Evolutionary conservation across 1,140 invertebrate species (phyloP).

Genomic region (Zaprionus nigranus): DNA sequence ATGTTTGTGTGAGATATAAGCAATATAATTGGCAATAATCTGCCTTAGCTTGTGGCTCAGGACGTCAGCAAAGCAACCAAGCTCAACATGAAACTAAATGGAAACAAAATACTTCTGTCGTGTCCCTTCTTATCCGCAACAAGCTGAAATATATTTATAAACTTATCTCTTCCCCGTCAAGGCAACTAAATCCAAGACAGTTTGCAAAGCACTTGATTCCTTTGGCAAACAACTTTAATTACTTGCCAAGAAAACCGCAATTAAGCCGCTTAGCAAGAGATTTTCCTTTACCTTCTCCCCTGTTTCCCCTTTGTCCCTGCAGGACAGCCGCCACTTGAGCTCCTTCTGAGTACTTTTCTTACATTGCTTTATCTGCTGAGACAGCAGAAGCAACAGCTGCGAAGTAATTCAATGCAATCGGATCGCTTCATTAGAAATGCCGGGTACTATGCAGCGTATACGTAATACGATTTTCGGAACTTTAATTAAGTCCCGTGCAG

Average conservation of each 20-base stretch:
- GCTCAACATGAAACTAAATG: too few relatives aligned
- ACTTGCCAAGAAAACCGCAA: constrained; percentile 34
- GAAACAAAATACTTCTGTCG: too few relatives aligned
- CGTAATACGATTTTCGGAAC: constrained; percentile 7
- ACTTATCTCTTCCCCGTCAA: neutral
- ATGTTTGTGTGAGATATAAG: neutral
- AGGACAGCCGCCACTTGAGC: constrained; percentile 21
- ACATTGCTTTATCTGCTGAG: constrained; percentile 14
- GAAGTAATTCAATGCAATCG: constrained; percentile 30
- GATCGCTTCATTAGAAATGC: constrained; percentile 12
- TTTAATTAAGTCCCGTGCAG: constrained; percentile 26
- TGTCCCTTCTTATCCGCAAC: too few relatives aligned
- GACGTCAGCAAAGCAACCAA: too few relatives aligned
- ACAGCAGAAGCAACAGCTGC: constrained; percentile 17
- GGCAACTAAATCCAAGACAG: constrained; percentile 8
- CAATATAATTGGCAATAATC: neutral
- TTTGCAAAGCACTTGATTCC: constrained; percentile 38
- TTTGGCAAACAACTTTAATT: constrained; percentile 26
- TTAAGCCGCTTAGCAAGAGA: constrained; percentile 43
- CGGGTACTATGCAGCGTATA: constrained; percentile 21
- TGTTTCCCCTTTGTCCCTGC: neutral
- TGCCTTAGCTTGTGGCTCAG: too few relatives aligned
- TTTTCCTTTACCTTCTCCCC: neutral
- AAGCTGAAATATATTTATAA: neutral
- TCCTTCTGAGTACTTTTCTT: constrained; percentile 18